phyloP scores from a whole-genome alignment of 2,797 vertebrate species.

The Acrossocheilus fasciatus region DNA sequence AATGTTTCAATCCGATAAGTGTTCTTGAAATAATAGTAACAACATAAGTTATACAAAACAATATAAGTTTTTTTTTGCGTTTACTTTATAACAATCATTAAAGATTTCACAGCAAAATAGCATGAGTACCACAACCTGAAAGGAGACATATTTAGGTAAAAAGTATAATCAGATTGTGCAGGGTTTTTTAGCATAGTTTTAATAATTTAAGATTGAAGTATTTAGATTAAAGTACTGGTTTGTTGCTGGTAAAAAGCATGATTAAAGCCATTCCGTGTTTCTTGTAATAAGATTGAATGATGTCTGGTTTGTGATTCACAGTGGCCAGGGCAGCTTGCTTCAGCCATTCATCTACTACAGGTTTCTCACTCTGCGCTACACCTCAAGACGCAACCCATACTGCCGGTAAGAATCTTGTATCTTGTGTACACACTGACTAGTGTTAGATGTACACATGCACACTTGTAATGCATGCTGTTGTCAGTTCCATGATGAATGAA shows the following conservation, averaged over 20 bases:
- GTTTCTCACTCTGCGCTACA: slow-evolving; percentile 96
- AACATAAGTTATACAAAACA: neutral
- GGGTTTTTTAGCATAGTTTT: neutral
- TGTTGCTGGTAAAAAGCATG: neutral
- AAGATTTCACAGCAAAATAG: neutral
- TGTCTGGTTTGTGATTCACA: slow-evolving; percentile 67
- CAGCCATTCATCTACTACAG: slow-evolving; percentile 99
- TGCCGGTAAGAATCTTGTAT: slow-evolving; percentile 86
- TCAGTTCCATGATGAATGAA: neutral
- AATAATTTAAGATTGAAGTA: neutral
- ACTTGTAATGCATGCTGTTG: neutral
- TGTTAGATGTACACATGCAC: slow-evolving; percentile 8
- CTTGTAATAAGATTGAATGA: neutral
- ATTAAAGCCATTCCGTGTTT: neutral
- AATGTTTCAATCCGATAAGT: neutral
- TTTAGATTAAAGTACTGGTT: neutral
- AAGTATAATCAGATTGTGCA: neutral
- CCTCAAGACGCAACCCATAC: slow-evolving; percentile 97
- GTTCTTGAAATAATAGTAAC: neutral
- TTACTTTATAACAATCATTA: neutral
- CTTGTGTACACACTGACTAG: neutral
- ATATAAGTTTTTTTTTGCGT: neutral
- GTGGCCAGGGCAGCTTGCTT: slow-evolving; percentile 95
- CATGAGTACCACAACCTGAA: neutral
- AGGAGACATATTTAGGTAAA: neutral